Evolutionary conservation across 2,888 invertebrate species (phyloP).

Genomic region (Rambutsinella grinnellia): DNA sequence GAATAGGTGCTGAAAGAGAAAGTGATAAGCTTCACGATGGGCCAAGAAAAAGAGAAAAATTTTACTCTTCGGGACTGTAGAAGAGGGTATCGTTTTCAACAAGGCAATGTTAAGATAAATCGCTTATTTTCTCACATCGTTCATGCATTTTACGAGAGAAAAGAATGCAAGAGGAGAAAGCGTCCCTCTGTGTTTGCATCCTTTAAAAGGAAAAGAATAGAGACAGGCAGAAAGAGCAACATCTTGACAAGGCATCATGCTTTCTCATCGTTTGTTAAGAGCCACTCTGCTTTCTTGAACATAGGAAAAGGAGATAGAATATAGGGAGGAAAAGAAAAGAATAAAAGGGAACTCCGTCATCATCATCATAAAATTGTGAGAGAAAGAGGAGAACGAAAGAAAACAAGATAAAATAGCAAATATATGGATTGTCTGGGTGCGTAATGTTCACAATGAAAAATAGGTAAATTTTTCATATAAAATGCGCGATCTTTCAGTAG

Average conservation of each 20-base stretch:
- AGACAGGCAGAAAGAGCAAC: conserved; percentile 32
- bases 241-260: conserved; percentile 7
- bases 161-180: conserved; percentile 15
- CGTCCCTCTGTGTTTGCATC: conserved; percentile 8
- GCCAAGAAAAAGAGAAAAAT: not conserved
- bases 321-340: conserved; percentile 14
- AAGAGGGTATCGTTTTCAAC: not conserved
- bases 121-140: conserved; percentile 48
- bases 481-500: not conserved
- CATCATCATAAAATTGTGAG: not conserved
- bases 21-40: not conserved
- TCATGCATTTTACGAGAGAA: conserved; percentile 45
- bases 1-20: not conserved
- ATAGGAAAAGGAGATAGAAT: not conserved
- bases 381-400: not conserved
- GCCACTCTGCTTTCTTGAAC: not conserved
- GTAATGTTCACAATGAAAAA: not conserved
- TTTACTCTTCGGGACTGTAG: not conserved
- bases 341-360: conserved; percentile 16
- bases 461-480: not conserved
- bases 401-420: not conserved
- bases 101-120: conserved; percentile 19
- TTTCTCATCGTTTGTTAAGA: not conserved
- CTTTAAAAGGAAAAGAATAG: conserved; percentile 11
- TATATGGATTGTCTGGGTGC: not conserved